Base-by-base conservation (phyloP, 2,113 vertebrate species). In the Anolis sagrei region DNA sequence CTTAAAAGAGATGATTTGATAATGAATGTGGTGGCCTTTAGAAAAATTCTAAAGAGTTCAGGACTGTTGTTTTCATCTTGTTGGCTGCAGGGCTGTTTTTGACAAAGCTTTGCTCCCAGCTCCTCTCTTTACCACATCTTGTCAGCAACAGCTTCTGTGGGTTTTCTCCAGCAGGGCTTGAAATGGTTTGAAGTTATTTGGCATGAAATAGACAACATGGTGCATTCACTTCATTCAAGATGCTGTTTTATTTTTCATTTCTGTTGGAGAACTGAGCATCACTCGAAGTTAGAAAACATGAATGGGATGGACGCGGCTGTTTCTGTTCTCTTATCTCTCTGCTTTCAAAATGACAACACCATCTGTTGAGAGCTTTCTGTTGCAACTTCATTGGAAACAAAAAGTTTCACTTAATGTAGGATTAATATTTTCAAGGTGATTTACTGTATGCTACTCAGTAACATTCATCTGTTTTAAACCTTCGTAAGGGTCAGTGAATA, bases 281-380 rank as follows among this genome's bases (percentile, higher is more conserved):
- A 84, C 80, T 88, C 91, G 93, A 93, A 93, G 88, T 85, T 91
- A 79, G 79, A 92, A 91, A 91, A 90, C 85, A 86, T 91, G 90
- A 95, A 92, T 90, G 92, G 88, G 66, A 76, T 90, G 66, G 84
- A 54, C 85, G 81, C 9, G 86, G 32, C 83, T 70, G 76, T 84
- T 89, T 94, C 78, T 87, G 29, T 77, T 29, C 44, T 84, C 74
- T 82, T 90, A 75, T 83, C 75, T 92, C 85, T 27, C 27, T 76
- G n/a, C 81, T 89, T 90, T 93, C 84, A 84, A 85, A 95, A 87
- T 81, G 88, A 70, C 90, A 88, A 84, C 74, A 70, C 93, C 90
- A 94, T 92, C 93, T 94, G 92, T 84, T 90, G 85, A 81, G 29
- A 90, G 90, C 85, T 86, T 89, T 83, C 79, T 54, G 1, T 7